Base-by-base conservation (phyloP, 2,888 invertebrate species). In the Mythimna albipuncta region DNA sequence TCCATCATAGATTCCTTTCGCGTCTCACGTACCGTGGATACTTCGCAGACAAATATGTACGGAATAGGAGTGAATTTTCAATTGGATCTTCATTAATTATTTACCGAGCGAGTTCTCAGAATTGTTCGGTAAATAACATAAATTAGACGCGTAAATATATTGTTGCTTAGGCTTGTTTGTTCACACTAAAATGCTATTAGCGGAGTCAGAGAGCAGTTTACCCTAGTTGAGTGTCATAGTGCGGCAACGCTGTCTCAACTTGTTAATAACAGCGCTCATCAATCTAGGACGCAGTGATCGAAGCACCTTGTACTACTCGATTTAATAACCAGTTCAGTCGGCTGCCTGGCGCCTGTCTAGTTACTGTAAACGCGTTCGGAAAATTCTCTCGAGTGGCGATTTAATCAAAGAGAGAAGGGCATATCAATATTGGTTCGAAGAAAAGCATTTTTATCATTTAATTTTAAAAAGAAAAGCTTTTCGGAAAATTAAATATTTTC, bases 1-100 rank as follows among this genome's bases (percentile, higher is more conserved):
- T 91, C 89, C 88, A 89, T 91, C 89, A 91, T 89, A 90, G 89
- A 91, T 91, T 91, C 91, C 91, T 89, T 85, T 86, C 87, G 86
- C 86, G 85, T 88, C 87, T 83, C 85, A 81, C 88, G 87, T 87
- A 85, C 87, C 89, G 80, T 85, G 87, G 89, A 90, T 89, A 88
- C 90, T 89, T 87, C 84, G 68, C 84, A 86, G 87, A 88, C 90
- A 90, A 89, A 89, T 90, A 90, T 89, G 87, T 89, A 80, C 84
- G 75, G 85, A 84, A 87, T 86, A 85, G 87, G 88, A 89, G 89
- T 90, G 87, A 89, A 89, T 90, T 90, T 88, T 85, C 89, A 90
- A 89, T 90, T 88, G 87, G 85, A 88, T 85, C 85, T 85, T 88
- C 87, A 89, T 89, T 89, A 89, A 87, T 89, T 88, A 90, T 89